These are phyloP conservation scores for Psylliodes chrysocephalus DNA, from an alignment of 2,888 invertebrate species.

Conservation along the genomic window DNA sequence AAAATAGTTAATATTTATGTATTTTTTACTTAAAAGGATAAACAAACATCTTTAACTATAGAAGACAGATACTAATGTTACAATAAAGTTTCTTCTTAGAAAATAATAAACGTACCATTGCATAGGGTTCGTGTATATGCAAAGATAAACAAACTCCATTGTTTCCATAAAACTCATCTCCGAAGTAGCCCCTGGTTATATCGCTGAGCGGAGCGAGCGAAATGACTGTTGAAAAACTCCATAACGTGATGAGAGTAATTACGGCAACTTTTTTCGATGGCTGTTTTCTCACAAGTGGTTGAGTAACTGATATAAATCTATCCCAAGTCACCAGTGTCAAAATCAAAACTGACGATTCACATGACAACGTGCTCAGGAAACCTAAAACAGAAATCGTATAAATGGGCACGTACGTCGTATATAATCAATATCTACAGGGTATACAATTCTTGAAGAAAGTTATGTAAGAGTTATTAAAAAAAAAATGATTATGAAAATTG, in stretches of 20 bases:
- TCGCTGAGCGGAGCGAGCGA: slow-evolving; percentile 66
- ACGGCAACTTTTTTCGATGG: slow-evolving; percentile 64
- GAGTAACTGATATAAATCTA: slow-evolving; percentile 70
- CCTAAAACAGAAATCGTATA: slow-evolving; percentile 63
- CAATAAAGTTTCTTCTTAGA: no score
- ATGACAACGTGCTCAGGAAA: slow-evolving; percentile 70
- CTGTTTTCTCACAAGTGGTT: slow-evolving; percentile 65
- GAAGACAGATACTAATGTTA: no score
- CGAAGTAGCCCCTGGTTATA: slow-evolving; percentile 65
- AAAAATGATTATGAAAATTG: no score
- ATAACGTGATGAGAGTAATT: slow-evolving; percentile 65
- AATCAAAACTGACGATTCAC: slow-evolving; percentile 71
- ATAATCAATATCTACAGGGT: no score
- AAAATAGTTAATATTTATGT: no score
- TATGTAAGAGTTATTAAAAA: no score
- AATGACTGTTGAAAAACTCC: slow-evolving; percentile 65
- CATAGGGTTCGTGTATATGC: slow-evolving; percentile 71
- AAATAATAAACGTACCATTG: slow-evolving; percentile 60
- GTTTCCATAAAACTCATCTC: slow-evolving; percentile 69
- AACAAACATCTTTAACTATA: no score
- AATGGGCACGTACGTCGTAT: no score
- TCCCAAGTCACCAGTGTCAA: slow-evolving; percentile 72
- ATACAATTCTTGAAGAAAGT: no score
- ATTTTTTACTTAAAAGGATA: no score
- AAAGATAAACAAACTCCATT: slow-evolving; percentile 71